Evolutionary conservation across 2,888 invertebrate species (phyloP).

Genomic region (Chaetogeoica ovagalla): DNA sequence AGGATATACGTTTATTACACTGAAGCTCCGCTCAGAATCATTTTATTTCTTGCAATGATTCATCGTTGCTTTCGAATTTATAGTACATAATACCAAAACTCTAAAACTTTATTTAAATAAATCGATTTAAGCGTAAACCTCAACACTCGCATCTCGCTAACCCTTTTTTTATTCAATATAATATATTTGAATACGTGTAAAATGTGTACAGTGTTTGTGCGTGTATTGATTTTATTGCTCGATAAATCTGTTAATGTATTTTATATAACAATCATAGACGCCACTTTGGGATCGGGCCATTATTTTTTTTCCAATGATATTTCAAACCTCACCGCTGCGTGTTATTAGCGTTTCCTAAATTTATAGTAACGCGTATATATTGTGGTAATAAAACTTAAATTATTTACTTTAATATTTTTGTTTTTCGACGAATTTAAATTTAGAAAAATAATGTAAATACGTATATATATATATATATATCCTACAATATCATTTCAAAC

Average conservation of each 20-base stretch:
- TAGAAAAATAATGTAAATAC: constrained; percentile 1
- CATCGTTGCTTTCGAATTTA: too few relatives aligned
- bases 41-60: too few relatives aligned
- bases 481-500: too few relatives aligned
- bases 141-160: too few relatives aligned
- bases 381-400: constrained; percentile 17
- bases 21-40: too few relatives aligned
- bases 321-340: neutral
- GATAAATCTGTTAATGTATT: constrained; percentile 38
- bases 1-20: too few relatives aligned
- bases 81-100: too few relatives aligned
- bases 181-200: neutral
- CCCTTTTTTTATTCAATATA: too few relatives aligned
- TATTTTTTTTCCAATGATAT: neutral
- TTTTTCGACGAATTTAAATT: constrained; percentile 21
- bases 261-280: constrained; percentile 37
- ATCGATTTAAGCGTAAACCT: too few relatives aligned
- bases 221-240: constrained; percentile 34
- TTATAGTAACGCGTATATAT: neutral
- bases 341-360: constrained; percentile 16
- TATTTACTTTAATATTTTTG: constrained; percentile 30
- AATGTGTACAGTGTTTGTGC: neutral
- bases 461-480: too few relatives aligned
- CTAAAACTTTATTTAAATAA: too few relatives aligned
- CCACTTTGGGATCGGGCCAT: constrained; percentile 29